Evolutionary conservation across 2,888 invertebrate species (phyloP), one percentile per base, ranked within the genome.

Genomic region (Holacanthella duospinosa): DNA sequence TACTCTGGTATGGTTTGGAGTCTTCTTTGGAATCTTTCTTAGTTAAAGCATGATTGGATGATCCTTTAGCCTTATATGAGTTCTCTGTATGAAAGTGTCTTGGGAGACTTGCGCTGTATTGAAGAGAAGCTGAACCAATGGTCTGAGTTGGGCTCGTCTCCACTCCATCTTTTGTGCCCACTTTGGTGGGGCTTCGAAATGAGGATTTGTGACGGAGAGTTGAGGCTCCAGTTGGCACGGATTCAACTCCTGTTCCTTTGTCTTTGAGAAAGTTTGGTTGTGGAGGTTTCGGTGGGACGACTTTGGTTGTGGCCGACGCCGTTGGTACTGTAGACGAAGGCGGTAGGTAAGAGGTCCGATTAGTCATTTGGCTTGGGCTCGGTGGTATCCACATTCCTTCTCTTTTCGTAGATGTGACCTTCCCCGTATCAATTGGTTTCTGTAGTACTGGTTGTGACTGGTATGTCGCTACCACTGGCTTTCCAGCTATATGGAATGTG

Each of bases 301-400:
- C 21, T 21, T 48, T 48, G 4, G 48, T 9, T 9, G 48, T 4
- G 4, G 12, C 16, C 6, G 4, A 16, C 48, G 21, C 16, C 6
- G 48, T 48, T n/a, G 48, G 4, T 21, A 4, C 48, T 4, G 48
- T 4, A 16, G 48, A 21, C 4, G 21, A 9, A 16, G 12, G 48
- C 6, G 12, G 12, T 4, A 48, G 4, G 21, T 48, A 48, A 4
- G 48, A 48, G 12, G 48, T 21, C n/a, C 48, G 48, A 21, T 48
- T 48, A 36, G 36, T 21, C 28, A 55, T 63, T 65, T 71, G 68
- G 66, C 65, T 67, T 55, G 71, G 71, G 66, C 68, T 68, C 26
- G 70, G 70, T 19, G 71, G 71, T 25, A 69, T 63, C 65, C 66
- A 68, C 29, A 69, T 64, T 9, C 68, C 68, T 26, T 69, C 71